These are phyloP conservation scores for Callaeas wilsoni DNA, from an alignment of 2,113 vertebrate species.

Conservation along the genomic window DNA sequence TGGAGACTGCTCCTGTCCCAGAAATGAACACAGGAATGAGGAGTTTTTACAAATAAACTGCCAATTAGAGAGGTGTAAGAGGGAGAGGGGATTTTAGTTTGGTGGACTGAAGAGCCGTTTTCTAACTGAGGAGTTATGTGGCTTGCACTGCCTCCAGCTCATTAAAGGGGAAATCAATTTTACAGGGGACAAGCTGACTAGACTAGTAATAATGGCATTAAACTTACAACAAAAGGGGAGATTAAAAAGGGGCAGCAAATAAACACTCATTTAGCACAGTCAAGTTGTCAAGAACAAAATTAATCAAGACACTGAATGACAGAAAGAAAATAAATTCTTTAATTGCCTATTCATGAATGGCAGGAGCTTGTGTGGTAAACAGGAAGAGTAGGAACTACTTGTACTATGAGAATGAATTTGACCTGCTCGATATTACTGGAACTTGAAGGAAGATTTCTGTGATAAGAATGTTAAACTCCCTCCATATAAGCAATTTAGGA, in stretches of 20 bases:
- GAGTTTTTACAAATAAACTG: background rate
- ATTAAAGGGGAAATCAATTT: constrained; percentile 52
- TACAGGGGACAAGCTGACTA: constrained; percentile 34
- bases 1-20: background rate
- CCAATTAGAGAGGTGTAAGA: background rate
- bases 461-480: constrained; percentile 1
- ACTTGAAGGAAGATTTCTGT: constrained; percentile 6
- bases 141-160: background rate
- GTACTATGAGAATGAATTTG: background rate
- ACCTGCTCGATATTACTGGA: background rate
- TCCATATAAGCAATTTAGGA: background rate
- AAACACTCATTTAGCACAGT: constrained; percentile 43
- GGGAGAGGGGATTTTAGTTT: background rate
- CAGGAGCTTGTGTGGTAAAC: background rate
- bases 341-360: constrained; percentile 36
- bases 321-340: constrained; percentile 58
- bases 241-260: constrained; percentile 46
- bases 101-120: background rate
- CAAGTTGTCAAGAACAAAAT: constrained; percentile 53
- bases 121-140: background rate
- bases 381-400: background rate
- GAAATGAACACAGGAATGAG: background rate
- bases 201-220: constrained; percentile 45
- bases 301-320: constrained; percentile 49
- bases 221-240: constrained; percentile 44